Conservation (phyloP, 2,888 invertebrate species). For the Phalera bucephala region DNA sequence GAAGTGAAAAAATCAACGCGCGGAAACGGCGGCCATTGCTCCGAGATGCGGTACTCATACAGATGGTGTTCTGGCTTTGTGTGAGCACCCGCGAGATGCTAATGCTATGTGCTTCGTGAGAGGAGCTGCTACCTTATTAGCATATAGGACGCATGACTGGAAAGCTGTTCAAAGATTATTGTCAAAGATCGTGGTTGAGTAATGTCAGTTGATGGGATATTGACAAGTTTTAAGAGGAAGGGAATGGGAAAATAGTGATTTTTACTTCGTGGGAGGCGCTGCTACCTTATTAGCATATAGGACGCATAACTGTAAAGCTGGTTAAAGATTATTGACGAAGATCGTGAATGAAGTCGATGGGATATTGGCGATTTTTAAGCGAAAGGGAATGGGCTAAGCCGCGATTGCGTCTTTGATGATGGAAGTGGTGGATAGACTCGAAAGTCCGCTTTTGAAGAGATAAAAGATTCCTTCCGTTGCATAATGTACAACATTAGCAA, state of each 20-base stretch:
- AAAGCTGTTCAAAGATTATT: conserved; percentile 11
- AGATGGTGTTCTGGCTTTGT: conserved; percentile 42
- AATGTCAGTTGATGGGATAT: too few species aligned
- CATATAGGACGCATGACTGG: conserved; percentile 38
- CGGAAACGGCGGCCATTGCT: conserved; percentile 72
- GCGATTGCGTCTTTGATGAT: too few species aligned
- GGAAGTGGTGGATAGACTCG: too few species aligned
- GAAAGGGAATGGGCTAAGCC: too few species aligned
- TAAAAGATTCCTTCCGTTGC: too few species aligned
- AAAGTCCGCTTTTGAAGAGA: too few species aligned
- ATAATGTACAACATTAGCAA: too few species aligned
- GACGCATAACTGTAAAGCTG: conserved; percentile 37
- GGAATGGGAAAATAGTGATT: conserved; percentile 56
- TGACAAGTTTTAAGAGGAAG: too few species aligned
- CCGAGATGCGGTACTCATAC: conserved; percentile 55
- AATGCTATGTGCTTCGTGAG: conserved; percentile 47
- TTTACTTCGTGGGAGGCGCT: conserved; percentile 43
- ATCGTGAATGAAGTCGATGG: not conserved
- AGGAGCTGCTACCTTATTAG: conserved; percentile 28
- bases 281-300: conserved; percentile 22
- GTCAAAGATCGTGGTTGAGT: conserved; percentile 1
- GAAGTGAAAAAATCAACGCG: conserved; percentile 59
- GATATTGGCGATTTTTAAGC: too few species aligned
- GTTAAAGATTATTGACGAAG: conserved; percentile 3
- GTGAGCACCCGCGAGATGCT: conserved; percentile 41